Percentiles rank a stretch among this genome's conserved stretches.
These are phyloP conservation scores for Poeciliopsis occidentalis DNA, from an alignment of 2,113 vertebrate species.

Conservation along the genomic window DNA sequence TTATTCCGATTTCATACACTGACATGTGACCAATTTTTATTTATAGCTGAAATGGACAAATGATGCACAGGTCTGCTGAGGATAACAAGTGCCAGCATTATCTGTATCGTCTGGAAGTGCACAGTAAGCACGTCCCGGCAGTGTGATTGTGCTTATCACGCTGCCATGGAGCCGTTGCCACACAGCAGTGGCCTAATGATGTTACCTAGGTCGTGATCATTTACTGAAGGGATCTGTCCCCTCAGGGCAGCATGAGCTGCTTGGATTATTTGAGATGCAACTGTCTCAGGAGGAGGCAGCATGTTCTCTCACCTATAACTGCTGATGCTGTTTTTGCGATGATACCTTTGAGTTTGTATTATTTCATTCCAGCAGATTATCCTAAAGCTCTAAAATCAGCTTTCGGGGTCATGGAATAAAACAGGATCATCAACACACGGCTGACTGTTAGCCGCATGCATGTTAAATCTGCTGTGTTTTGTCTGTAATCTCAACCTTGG, in stretches of 20 bases:
- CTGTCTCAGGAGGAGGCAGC: conserved; percentile 34
- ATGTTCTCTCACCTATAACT: neutral
- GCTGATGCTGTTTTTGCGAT: conserved; percentile 15
- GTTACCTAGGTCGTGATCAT: conserved; percentile 51
- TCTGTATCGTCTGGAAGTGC: conserved; percentile 54
- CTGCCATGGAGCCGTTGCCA: conserved; percentile 45
- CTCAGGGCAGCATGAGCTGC: conserved; percentile 46
- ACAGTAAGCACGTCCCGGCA: conserved; percentile 52
- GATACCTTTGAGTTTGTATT: conserved; percentile 8
- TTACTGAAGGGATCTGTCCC: conserved; percentile 58
- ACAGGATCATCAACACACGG: conserved; percentile 29
- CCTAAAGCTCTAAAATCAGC: conserved; percentile 37
- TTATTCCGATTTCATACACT: neutral
- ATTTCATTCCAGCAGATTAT: conserved; percentile 45
- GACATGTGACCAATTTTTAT: conserved; percentile 40
- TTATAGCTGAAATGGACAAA: conserved; percentile 42
- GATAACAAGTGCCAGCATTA: conserved; percentile 61
- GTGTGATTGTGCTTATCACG: conserved; percentile 48
- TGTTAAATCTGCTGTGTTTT: conserved; percentile 9
- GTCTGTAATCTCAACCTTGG: conserved; percentile 52
- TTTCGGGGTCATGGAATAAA: conserved; percentile 8
- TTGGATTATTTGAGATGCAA: conserved; percentile 33
- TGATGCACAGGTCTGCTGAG: conserved; percentile 47
- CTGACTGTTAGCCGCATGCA: neutral
- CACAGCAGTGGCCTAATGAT: conserved; percentile 66